Percentiles rank a stretch among this genome's conserved stretches.
Conservation (phyloP, 2,888 invertebrate genomes). For the Epirrita christyi region DNA sequence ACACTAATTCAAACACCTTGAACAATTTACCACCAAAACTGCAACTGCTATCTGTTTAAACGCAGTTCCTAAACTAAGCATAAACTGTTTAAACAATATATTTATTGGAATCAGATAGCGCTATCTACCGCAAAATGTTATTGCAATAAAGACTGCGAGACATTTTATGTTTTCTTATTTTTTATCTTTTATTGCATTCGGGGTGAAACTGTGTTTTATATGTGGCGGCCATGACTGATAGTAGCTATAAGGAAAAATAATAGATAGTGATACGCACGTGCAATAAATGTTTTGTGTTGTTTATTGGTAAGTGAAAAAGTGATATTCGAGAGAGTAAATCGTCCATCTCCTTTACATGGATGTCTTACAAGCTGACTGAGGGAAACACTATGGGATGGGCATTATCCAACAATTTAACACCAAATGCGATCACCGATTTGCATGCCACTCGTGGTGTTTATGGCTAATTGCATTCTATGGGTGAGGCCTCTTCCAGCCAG, state of each 20-base stretch:
- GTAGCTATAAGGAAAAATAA: slow-evolving; percentile 32
- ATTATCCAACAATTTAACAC: too few relatives aligned
- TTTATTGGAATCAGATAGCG: slow-evolving; percentile 71
- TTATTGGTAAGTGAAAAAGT: slow-evolving; percentile 26
- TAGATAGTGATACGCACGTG: slow-evolving; percentile 48
- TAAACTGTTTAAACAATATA: slow-evolving; percentile 58
- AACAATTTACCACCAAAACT: slow-evolving; percentile 1
- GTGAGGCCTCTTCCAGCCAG: too few relatives aligned
- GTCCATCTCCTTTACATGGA: too few relatives aligned
- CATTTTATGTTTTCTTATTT: slow-evolving; percentile 64
- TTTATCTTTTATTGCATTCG: slow-evolving; percentile 76
- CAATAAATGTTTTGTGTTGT: slow-evolving; percentile 53
- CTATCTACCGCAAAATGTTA: slow-evolving; percentile 61
- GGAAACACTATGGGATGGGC: too few relatives aligned
- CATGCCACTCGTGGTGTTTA: too few relatives aligned
- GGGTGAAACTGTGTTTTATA: slow-evolving; percentile 38
- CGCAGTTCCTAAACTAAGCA: slow-evolving; percentile 12
- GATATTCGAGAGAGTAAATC: background rate
- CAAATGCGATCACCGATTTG: too few relatives aligned
- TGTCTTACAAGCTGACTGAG: too few relatives aligned
- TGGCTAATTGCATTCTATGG: too few relatives aligned
- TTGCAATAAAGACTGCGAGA: slow-evolving; percentile 64
- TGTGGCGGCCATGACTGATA: slow-evolving; percentile 54
- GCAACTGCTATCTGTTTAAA: slow-evolving; percentile 7
- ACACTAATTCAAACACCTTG: background rate